Base-by-base conservation (phyloP, 2,888 invertebrate species). In the Heliconius ethilla region DNA sequence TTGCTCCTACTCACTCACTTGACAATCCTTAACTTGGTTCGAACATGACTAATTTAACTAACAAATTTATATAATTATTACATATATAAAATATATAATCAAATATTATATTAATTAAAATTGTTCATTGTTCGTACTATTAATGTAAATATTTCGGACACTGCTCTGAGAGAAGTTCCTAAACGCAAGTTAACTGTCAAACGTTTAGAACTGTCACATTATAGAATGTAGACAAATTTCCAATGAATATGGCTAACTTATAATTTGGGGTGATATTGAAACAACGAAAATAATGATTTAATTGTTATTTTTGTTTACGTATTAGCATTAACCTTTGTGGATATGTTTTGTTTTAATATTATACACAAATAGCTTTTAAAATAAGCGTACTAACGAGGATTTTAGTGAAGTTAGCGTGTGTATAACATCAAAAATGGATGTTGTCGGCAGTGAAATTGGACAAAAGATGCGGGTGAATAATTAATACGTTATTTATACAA, bases 391-490 rank as follows among this genome's bases (percentile, higher is more conserved):
- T 74, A n/a, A n/a, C 37, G 59, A 59, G 4, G 69, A 29, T 37
- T 77, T 66, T 59, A 29, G 40, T 67, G 29, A 25, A 51, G 27
- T 66, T 40, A 45, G 29, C 69, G 72, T 79, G 82, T 81, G 79
- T 81, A 75, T 75, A 74, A 76, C 80, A 77, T 82, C 81, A 83
- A 89, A 88, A 86, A 97, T 97, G 97, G 97, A 97, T 86, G 96
- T 96, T 86, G 96, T 97, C 88, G 97, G 97, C 84, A 96, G 97
- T 83, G 97, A 98, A 95, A 97, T 98, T 84, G 97, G 97, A 15
- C 97, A 97, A 89, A 98, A 98, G 94, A 97, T 98, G 95, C 95
- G 97, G 93, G 98, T 98, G 95, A 96, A 88, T 89, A 89, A n/a
- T 78, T 78, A 51, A 11, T 55, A 55, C 13, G 15, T 59, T 33